A percentile compares a stretch with the other conserved stretches of the same genome.
These are phyloP conservation scores for Heterotilapia buettikoferi DNA, from an alignment of 2,113 vertebrate genomes.

Conservation along the genomic window DNA sequence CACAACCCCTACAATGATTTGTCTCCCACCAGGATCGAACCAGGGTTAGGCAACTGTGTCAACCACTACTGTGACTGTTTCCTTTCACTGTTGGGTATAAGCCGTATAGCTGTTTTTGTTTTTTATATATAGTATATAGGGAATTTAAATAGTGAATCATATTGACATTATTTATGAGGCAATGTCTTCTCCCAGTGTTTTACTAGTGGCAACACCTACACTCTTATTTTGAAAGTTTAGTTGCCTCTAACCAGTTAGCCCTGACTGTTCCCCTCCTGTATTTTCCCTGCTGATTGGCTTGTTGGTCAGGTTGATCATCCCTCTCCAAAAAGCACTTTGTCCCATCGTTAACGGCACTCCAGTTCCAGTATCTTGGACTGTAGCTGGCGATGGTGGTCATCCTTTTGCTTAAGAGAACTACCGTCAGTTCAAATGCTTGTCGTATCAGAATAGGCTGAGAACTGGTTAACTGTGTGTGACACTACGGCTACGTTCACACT, in stretches of 20 bases:
- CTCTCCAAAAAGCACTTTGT: neutral
- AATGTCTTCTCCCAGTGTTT: neutral
- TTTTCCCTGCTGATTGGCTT: neutral
- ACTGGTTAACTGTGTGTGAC: neutral
- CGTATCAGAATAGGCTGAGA: neutral
- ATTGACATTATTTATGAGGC: neutral
- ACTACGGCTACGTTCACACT: neutral
- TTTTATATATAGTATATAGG: neutral
- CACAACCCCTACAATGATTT: neutral
- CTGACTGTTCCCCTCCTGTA: neutral
- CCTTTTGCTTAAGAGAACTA: neutral
- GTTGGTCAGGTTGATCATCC: neutral
- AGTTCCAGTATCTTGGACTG: neutral
- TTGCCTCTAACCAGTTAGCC: neutral
- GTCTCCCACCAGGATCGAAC: neutral
- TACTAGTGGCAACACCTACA: neutral
- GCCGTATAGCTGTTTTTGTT: neutral
- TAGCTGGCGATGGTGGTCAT: neutral
- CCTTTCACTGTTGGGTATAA: neutral
- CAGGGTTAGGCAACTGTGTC: neutral
- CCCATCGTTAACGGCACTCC: rapidly evolving
- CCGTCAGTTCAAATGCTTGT: neutral
- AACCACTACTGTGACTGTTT: neutral
- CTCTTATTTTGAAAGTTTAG: neutral
- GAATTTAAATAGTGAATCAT: neutral